Percentiles rank a stretch among this genome's conserved stretches.
Conservation (phyloP, 2,888 invertebrate species). For the Tryphoninae sp. region DNA sequence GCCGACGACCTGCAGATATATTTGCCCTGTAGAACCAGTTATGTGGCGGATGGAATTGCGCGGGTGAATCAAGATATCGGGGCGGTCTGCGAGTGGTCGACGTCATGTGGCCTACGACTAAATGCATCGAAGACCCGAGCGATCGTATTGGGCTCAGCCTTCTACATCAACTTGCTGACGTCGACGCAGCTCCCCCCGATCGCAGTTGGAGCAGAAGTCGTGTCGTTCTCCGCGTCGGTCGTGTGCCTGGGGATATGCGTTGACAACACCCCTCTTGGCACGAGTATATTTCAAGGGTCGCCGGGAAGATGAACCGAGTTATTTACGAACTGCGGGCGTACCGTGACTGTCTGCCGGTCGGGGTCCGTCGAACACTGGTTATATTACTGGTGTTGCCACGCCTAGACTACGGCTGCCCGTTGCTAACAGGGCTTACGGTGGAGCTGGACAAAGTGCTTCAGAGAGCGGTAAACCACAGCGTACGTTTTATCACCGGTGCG, state of each 20-base stretch:
- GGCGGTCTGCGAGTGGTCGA: not conserved
- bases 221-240: conserved; percentile 11
- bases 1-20: conserved; percentile 20
- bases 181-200: not conserved
- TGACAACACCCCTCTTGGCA: not conserved
- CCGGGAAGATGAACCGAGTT: not conserved
- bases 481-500: not conserved
- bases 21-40: not conserved
- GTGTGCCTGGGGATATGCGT: not conserved
- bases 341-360: not conserved
- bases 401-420: not conserved
- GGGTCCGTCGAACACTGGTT: not conserved
- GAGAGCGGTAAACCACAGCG: not conserved
- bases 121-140: conserved; percentile 33
- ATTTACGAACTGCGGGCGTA: not conserved
- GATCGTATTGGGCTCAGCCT: conserved; percentile 11
- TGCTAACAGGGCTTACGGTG: not conserved
- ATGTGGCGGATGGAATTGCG: not conserved
- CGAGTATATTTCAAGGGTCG: not conserved
- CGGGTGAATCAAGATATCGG: not conserved
- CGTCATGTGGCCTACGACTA: not conserved
- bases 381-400: not conserved
- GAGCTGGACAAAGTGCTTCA: not conserved
- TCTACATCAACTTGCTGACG: conserved; percentile 1
- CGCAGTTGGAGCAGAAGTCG: not conserved